Conservation (phyloP, 2,797 vertebrate genomes). For the Heterohyrax brucei region DNA sequence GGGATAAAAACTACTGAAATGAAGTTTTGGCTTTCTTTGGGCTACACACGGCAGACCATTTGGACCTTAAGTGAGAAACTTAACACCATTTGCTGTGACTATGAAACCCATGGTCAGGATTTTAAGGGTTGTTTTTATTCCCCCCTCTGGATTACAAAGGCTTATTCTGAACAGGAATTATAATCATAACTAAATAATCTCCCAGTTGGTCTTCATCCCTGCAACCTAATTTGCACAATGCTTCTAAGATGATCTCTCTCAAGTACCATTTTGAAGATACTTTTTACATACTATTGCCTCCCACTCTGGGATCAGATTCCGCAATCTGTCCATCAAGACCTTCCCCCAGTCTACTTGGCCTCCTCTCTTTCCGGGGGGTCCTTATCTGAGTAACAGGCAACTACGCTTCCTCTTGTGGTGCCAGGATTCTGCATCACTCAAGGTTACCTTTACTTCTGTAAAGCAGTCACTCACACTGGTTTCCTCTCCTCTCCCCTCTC, state of each 20-base stretch:
- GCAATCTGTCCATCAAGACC: background rate
- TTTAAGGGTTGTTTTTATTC: background rate
- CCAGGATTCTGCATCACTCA: background rate
- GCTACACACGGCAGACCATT: background rate
- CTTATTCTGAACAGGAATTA: background rate
- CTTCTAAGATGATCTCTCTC: background rate
- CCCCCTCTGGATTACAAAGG: background rate
- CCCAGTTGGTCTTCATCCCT: background rate
- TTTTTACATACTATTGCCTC: background rate
- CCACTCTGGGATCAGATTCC: background rate
- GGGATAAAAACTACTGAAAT: background rate
- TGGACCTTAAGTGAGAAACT: slow-evolving; percentile 37
- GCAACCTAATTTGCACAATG: no score
- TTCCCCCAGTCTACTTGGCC: no score
- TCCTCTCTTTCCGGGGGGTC: background rate
- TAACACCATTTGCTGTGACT: background rate
- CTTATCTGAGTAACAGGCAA: background rate
- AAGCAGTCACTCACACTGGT: background rate
- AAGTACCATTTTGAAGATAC: background rate
- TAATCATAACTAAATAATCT: background rate
- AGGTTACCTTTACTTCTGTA: background rate
- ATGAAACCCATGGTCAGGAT: background rate
- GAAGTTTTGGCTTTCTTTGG: slow-evolving; percentile 24
- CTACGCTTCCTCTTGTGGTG: background rate
- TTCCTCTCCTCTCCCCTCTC: background rate